A percentile compares a stretch with the other conserved stretches of the same genome.
phyloP scores from a whole-genome alignment of 1,140 invertebrate genomes.

The Drosophila mojavensis region DNA sequence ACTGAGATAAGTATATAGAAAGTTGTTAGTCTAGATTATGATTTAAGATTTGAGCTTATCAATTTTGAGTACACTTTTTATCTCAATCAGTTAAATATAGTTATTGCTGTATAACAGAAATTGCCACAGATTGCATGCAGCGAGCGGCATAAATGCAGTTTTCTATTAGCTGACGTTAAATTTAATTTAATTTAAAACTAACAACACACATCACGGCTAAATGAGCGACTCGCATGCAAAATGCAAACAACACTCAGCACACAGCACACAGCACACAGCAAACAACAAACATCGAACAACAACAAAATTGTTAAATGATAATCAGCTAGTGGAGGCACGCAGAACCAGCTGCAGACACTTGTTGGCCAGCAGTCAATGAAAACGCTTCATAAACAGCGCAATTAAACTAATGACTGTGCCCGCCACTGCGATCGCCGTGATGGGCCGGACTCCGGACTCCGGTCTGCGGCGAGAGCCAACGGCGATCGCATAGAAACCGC shows the following conservation, averaged over 20 bases:
- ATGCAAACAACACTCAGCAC: constrained; percentile 37
- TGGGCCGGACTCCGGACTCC: not conserved
- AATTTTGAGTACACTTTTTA: not conserved
- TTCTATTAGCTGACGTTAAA: constrained; percentile 78
- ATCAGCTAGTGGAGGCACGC: constrained; percentile 36
- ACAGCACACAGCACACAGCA: constrained; percentile 38
- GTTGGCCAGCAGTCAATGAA: constrained; percentile 43
- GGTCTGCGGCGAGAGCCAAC: constrained; percentile 4
- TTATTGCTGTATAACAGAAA: not conserved
- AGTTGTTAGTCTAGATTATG: not conserved
- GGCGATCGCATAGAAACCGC: constrained; percentile 49
- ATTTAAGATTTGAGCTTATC: too few relatives aligned
- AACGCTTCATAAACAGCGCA: constrained; percentile 75
- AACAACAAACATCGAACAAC: constrained; percentile 9
- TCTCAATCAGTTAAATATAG: constrained; percentile 4
- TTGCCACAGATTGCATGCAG: constrained; percentile 17
- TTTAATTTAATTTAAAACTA: constrained; percentile 81
- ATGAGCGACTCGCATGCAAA: constrained; percentile 67
- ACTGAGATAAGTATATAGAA: not conserved
- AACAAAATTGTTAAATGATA: constrained; percentile 55
- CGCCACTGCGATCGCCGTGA: constrained; percentile 35
- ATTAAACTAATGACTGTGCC: constrained; percentile 81
- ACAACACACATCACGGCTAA: constrained; percentile 56
- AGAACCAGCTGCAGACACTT: constrained; percentile 51
- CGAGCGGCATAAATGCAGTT: constrained; percentile 50